Conservation (phyloP, 2,797 vertebrate genomes). For the Ciconia nigra region DNA sequence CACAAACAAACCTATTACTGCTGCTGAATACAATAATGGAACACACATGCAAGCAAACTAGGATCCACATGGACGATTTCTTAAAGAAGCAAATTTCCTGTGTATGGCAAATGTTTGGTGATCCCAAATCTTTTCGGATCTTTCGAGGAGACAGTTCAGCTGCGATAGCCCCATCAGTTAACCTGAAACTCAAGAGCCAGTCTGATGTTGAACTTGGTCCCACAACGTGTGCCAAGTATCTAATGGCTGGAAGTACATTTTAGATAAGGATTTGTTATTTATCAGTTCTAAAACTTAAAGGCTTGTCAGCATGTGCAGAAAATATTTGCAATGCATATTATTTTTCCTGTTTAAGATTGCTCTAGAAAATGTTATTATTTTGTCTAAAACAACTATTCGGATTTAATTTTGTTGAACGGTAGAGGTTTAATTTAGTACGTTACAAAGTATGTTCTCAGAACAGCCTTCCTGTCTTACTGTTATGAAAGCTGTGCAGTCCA, state of each 20-base stretch:
- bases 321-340: background rate
- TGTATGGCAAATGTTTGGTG: background rate
- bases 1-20: background rate
- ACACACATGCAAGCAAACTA: background rate
- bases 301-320: background rate
- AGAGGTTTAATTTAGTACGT: background rate
- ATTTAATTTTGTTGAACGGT: background rate
- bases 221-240: background rate
- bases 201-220: background rate
- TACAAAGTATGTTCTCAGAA: background rate
- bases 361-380: background rate
- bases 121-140: background rate
- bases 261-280: background rate
- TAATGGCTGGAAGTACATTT: background rate
- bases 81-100: background rate
- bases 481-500: accelerated
- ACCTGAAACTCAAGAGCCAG: background rate
- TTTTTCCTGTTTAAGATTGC: background rate
- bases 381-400: background rate
- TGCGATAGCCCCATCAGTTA: background rate
- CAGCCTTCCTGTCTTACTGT: background rate
- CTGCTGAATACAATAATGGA: background rate
- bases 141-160: background rate
- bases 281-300: background rate
- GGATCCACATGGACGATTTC: background rate